Conservation (phyloP, 2,888 invertebrate species). For the Bedellia somnulentella region DNA sequence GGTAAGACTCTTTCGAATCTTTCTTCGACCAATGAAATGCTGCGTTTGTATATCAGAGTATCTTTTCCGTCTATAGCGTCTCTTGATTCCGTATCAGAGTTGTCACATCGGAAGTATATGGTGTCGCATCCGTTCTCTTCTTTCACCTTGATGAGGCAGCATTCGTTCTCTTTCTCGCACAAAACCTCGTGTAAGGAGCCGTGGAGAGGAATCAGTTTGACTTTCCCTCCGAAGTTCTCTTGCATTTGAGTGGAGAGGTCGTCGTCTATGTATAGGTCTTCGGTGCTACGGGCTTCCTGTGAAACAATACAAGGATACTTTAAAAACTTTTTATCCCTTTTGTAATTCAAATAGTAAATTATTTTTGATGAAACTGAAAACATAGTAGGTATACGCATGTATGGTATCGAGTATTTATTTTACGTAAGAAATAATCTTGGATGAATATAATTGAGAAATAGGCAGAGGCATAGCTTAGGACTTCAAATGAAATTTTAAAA, state of each 20-base stretch:
- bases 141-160: conserved; percentile 18
- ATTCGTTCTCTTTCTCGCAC: background rate
- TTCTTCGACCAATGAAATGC: conserved; percentile 43
- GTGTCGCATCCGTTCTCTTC: conserved; percentile 49
- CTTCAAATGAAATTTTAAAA: too few relatives aligned
- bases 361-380: too few relatives aligned
- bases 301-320: too few relatives aligned
- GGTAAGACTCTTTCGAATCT: conserved; percentile 35
- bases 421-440: too few relatives aligned
- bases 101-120: conserved; percentile 41
- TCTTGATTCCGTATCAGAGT: conserved; percentile 34
- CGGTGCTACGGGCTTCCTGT: conserved; percentile 57
- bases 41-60: conserved; percentile 43
- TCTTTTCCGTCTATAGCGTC: conserved; percentile 38
- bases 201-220: conserved; percentile 43
- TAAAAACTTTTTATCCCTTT: too few relatives aligned
- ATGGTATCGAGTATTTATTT: too few relatives aligned
- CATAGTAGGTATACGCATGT: too few relatives aligned
- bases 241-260: conserved; percentile 50
- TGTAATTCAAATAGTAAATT: too few relatives aligned
- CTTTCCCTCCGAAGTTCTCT: conserved; percentile 39
- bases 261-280: conserved; percentile 59
- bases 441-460: too few relatives aligned
- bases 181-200: conserved; percentile 39
- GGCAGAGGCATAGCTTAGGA: too few relatives aligned